A percentile compares a stretch with the other conserved stretches of the same genome.
Evolutionary conservation across 2,797 vertebrate genomes (phyloP).

Genomic region (Arnoldichthys spilopterus): DNA sequence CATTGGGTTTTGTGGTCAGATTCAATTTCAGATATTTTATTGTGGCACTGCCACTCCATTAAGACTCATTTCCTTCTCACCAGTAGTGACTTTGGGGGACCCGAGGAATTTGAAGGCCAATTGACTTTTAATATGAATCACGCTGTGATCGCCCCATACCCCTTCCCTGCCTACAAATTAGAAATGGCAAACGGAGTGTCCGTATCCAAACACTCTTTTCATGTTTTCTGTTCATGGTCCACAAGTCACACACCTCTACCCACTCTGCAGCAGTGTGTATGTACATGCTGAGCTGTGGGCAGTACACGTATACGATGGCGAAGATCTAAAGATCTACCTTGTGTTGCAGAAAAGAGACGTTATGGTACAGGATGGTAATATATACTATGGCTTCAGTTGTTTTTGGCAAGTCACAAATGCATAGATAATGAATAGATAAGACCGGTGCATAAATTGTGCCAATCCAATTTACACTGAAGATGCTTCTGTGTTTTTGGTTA

Average conservation of each 20-base stretch:
- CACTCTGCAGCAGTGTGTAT: conserved; percentile 38
- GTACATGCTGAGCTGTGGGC: conserved; percentile 39
- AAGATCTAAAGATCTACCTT: neutral
- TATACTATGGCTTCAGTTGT: neutral
- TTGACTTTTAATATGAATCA: conserved; percentile 85
- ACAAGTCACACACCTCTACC: conserved; percentile 56
- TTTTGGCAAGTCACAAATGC: neutral
- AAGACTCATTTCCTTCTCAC: conserved; percentile 68
- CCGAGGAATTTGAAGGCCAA: conserved; percentile 82
- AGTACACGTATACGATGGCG: conserved; percentile 14
- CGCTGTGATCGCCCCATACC: conserved; percentile 74
- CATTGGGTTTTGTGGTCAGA: conserved; percentile 79
- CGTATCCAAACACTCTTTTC: conserved; percentile 59
- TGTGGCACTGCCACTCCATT: conserved; percentile 68
- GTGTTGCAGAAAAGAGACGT: neutral
- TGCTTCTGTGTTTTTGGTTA: neutral
- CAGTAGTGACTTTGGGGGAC: conserved; percentile 75
- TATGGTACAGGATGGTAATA: neutral
- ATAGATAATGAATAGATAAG: neutral
- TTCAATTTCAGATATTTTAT: conserved; percentile 78
- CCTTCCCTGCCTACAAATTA: conserved; percentile 76
- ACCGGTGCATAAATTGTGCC: too few relatives aligned
- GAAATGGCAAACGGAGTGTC: conserved; percentile 66
- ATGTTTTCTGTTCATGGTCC: conserved; percentile 62
- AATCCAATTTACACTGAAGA: neutral